Evolutionary conservation across 2,888 invertebrate species (phyloP).

Genomic region (Drosophila robusta): DNA sequence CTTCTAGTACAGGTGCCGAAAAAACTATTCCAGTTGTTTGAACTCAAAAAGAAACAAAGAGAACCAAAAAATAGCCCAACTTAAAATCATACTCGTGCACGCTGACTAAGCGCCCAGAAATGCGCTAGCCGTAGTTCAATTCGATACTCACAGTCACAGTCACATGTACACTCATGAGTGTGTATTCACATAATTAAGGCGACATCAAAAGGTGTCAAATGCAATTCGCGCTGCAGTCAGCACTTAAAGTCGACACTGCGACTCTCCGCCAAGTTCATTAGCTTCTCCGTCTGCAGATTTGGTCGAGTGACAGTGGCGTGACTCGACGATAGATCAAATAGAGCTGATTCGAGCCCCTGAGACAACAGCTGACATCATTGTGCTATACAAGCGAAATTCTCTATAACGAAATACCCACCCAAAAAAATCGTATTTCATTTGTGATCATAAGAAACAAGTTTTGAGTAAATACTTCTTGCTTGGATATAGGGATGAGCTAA

Average conservation of each 20-base stretch:
- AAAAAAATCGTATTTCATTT: background rate
- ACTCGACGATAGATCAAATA: conserved; percentile 21
- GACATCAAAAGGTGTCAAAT: conserved; percentile 42
- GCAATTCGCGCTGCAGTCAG: conserved; percentile 34
- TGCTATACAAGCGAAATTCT: background rate
- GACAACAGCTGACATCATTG: conserved; percentile 14
- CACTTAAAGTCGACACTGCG: conserved; percentile 6
- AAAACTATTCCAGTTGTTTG: conserved; percentile 19
- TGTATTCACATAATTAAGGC: background rate
- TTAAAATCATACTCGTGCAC: conserved; percentile 13
- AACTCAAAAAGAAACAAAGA: conserved; percentile 4
- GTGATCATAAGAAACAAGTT: background rate
- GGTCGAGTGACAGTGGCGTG: conserved; percentile 12
- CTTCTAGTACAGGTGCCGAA: conserved; percentile 17
- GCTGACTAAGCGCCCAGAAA: conserved; percentile 52
- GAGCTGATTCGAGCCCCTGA: conserved; percentile 5
- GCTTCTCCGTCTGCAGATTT: conserved; percentile 31
- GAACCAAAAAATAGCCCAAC: background rate
- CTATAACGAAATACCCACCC: background rate
- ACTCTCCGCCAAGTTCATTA: conserved; percentile 46
- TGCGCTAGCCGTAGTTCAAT: conserved; percentile 28
- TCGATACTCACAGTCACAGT: conserved; percentile 2
- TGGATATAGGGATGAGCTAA: no score
- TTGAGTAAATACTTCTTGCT: background rate
- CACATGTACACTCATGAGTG: no score